Conservation (phyloP, 2,888 invertebrate genomes). For the Adelphocoris suturalis region DNA sequence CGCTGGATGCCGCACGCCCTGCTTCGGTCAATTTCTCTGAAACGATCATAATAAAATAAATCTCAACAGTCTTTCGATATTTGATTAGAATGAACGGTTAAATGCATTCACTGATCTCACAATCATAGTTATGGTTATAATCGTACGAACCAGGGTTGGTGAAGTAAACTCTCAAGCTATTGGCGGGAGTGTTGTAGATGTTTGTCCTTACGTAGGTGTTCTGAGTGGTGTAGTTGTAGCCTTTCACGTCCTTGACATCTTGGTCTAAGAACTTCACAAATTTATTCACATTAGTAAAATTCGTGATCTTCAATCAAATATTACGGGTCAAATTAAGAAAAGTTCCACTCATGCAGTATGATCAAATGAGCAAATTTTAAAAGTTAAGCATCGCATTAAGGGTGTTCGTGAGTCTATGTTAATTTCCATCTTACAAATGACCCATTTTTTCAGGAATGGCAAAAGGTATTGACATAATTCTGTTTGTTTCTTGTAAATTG, state of each 20-base stretch:
- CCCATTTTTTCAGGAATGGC: no score
- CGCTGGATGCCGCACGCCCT: slow-evolving; percentile 63
- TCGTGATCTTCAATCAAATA: background rate
- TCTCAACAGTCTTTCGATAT: background rate
- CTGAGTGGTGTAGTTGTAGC: slow-evolving; percentile 37
- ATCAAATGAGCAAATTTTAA: no score
- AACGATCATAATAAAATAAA: background rate
- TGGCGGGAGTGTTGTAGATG: slow-evolving; percentile 65
- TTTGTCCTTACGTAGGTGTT: slow-evolving; percentile 62
- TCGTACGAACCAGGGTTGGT: slow-evolving; percentile 67
- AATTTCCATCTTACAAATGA: no score
- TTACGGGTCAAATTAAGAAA: background rate
- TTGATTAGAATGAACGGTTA: no score
- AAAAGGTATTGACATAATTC: no score
- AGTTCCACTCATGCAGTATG: no score
- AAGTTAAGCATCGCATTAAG: no score
- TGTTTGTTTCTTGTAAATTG: no score
- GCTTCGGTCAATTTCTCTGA: slow-evolving; percentile 69
- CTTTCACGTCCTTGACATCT: slow-evolving; percentile 55
- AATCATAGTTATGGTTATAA: no score
- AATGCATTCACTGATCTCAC: no score
- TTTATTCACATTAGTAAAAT: background rate
- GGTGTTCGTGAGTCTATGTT: no score
- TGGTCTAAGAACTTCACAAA: slow-evolving; percentile 58
- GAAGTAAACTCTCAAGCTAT: slow-evolving; percentile 68